phyloP scores from a whole-genome alignment of 92 coral and sea anemone species.

The Actinernus sp. region DNA sequence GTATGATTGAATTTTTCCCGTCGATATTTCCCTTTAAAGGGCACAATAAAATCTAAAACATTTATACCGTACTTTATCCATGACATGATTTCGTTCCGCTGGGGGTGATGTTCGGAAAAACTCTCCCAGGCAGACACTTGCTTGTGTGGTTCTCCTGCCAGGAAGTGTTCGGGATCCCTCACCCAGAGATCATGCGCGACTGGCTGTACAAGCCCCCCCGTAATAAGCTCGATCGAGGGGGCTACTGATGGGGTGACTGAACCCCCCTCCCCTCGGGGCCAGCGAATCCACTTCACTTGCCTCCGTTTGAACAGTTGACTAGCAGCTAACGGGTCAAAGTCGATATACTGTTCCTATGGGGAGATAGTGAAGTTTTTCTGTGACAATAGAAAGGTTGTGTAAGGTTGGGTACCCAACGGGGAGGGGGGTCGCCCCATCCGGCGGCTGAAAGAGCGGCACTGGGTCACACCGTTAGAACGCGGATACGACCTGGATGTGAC shows the following conservation, averaged over 20 bases:
- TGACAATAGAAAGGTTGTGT: background rate
- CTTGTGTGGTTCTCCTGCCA: slow-evolving; percentile 21
- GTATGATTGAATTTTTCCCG: background rate
- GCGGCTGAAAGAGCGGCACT: slow-evolving; percentile 40
- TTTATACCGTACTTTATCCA: slow-evolving; percentile 2
- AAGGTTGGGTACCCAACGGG: slow-evolving; percentile 1
- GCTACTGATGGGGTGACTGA: slow-evolving; percentile 9
- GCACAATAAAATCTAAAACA: background rate
- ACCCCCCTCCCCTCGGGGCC: slow-evolving; percentile 32
- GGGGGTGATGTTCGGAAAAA: slow-evolving; percentile 7
- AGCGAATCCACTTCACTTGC: background rate
- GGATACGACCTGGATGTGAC: background rate
- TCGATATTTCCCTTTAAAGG: slow-evolving; percentile 21
- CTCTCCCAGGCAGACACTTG: slow-evolving; percentile 14
- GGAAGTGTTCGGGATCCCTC: slow-evolving; percentile 20
- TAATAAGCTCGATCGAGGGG: slow-evolving; percentile 8
- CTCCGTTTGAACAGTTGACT: slow-evolving; percentile 6
- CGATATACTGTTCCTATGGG: slow-evolving; percentile 20
- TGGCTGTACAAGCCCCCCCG: background rate
- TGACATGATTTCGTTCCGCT: background rate
- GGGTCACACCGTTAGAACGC: background rate
- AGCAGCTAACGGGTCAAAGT: slow-evolving; percentile 24
- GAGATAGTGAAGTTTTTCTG: slow-evolving; percentile 17
- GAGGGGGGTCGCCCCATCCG: slow-evolving; percentile 37
- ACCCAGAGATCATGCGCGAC: slow-evolving; percentile 21